These are phyloP conservation scores for Cirrhinus molitorella DNA, from an alignment of 2,797 vertebrate species.

Conservation along the genomic window DNA sequence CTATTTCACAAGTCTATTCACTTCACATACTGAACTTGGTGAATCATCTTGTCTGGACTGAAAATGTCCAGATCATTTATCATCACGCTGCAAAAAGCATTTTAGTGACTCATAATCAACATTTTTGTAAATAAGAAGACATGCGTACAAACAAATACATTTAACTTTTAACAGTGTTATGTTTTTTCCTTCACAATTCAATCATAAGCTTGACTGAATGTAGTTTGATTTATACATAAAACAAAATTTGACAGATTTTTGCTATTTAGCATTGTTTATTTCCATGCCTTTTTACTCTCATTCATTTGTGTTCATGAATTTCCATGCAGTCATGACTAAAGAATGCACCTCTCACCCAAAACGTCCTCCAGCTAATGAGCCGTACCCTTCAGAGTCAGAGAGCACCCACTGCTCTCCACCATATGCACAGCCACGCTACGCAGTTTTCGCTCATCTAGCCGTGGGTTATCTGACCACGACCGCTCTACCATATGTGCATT, in stretches of 20 bases:
- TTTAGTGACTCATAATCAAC: background rate
- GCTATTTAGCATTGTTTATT: slow-evolving; percentile 22
- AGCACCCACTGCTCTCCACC: slow-evolving; percentile 65
- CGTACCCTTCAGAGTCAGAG: slow-evolving; percentile 41
- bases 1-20: slow-evolving; percentile 46
- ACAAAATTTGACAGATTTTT: slow-evolving; percentile 24
- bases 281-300: slow-evolving; percentile 15
- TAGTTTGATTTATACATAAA: background rate
- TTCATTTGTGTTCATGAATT: slow-evolving; percentile 46
- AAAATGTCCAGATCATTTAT: slow-evolving; percentile 7
- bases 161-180: background rate
- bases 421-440: slow-evolving; percentile 53
- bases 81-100: background rate
- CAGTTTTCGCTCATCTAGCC: slow-evolving; percentile 61
- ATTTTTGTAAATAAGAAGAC: background rate
- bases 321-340: slow-evolving; percentile 37
- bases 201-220: background rate
- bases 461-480: slow-evolving; percentile 56
- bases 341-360: slow-evolving; percentile 42
- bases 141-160: background rate
- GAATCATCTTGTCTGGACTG: slow-evolving; percentile 22
- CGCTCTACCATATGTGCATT: slow-evolving; percentile 58
- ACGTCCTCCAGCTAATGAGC: slow-evolving; percentile 43
- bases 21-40: slow-evolving; percentile 44
- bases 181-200: background rate